A percentile compares a stretch with the other conserved stretches of the same genome.
phyloP scores from a whole-genome alignment of 2,113 vertebrate genomes.

The Chaetura pelagica region DNA sequence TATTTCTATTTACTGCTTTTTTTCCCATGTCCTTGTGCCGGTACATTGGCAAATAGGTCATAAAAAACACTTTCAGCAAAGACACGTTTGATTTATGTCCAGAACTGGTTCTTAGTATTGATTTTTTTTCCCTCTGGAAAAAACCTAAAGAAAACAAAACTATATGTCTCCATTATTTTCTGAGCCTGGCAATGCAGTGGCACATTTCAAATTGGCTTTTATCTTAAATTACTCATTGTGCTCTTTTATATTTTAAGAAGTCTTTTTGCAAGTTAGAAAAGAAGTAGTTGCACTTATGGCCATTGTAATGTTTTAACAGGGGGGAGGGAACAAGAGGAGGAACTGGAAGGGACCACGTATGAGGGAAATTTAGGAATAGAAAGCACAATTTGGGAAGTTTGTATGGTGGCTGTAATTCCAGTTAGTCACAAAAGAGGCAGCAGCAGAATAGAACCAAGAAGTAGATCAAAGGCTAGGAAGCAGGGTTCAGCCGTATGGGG shows the following conservation, averaged over 20 bases:
- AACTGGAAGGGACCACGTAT: background rate
- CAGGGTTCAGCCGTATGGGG: slow-evolving; percentile 46
- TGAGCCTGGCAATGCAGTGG: slow-evolving; percentile 53
- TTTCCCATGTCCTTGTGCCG: slow-evolving; percentile 53
- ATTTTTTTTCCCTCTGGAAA: slow-evolving; percentile 67
- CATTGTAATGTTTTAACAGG: slow-evolving; percentile 22
- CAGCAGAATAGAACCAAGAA: slow-evolving; percentile 70
- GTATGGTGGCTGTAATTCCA: slow-evolving; percentile 43
- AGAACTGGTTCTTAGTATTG: slow-evolving; percentile 74
- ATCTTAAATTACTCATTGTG: slow-evolving; percentile 56
- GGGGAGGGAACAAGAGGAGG: slow-evolving; percentile 2
- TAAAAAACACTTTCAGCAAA: slow-evolving; percentile 75
- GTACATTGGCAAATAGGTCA: slow-evolving; percentile 73
- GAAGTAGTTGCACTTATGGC: background rate
- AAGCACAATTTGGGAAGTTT: slow-evolving; percentile 45
- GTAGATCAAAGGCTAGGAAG: slow-evolving; percentile 69
- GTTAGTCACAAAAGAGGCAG: slow-evolving; percentile 69
- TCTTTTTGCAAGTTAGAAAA: slow-evolving; percentile 1
- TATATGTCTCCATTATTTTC: slow-evolving; percentile 75
- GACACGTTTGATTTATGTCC: slow-evolving; percentile 78
- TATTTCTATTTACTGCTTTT: slow-evolving; percentile 61
- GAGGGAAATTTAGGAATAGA: slow-evolving; percentile 35
- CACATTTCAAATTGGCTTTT: slow-evolving; percentile 61
- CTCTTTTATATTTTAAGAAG: slow-evolving; percentile 29
- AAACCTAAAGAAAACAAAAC: slow-evolving; percentile 59